Evolutionary conservation across 2,797 vertebrate genomes (phyloP), one percentile per base, ranked within the genome.

Genomic region (Aldrovandia affinis): DNA sequence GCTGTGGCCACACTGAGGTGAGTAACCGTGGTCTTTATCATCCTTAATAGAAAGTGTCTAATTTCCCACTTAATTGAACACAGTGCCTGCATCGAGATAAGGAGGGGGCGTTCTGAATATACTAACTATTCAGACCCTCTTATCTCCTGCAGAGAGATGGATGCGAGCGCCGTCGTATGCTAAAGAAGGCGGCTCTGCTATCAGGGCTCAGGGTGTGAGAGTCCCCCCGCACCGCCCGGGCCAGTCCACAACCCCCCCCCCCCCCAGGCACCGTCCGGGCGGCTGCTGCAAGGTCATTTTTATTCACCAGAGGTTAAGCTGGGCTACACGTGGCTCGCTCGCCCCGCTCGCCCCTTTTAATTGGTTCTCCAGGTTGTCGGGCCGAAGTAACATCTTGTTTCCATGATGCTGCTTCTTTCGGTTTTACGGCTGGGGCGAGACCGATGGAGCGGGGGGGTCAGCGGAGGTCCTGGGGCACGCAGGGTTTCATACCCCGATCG

Each of bases 301-400:
- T 20, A 50, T 36, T 59, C 30, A 28, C 8, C 30, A 47, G 18
- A 57, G 50, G 63, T 80, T 63, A 50, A 73, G 77, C 78, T 8
- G 47, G 22, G 55, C 81, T 44, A 18, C 70, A 18, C 30, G 70
- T 2, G 82, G 63, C 57, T 25, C 55, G 39, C 59, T 12, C 36
- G 22, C 28, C 77, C 47, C 36, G 30, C 84, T 86, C 39, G 84
- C 81, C 61, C 81, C 50, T 36, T 87, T 83, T 89, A 89, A 91
- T 89, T 89, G 89, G 86, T 91, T 91, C 89, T 85, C 89, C 89
- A 90, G 90, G 88, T 90, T 89, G 85, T 85, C 84, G 81, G 50
- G 39, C 78, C 79, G 85, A 85, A 88, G 88, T 85, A 90, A 89
- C 90, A 91, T 88, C 87, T 89, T 89, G 90, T 91, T 92, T 89